Evolutionary conservation across 2,797 vertebrate genomes (phyloP).

Genomic region (Heterohyrax brucei): DNA sequence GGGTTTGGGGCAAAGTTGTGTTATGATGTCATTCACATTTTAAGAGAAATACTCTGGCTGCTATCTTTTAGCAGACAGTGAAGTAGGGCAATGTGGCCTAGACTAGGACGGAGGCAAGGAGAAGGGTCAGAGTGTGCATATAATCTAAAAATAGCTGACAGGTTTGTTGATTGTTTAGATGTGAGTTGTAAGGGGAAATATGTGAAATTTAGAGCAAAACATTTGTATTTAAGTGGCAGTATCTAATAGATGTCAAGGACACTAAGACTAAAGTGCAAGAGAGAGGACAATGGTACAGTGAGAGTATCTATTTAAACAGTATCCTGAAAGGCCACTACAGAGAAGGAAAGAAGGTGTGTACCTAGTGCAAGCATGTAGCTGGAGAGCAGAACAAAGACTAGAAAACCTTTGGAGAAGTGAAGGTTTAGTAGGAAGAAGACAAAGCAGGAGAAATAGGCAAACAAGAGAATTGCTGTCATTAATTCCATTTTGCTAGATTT

Average conservation of each 20-base stretch:
- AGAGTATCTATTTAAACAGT: neutral
- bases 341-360: neutral
- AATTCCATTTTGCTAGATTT: neutral
- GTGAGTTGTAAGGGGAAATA: neutral
- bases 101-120: neutral
- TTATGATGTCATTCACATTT: neutral
- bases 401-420: neutral
- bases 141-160: neutral
- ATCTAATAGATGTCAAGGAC: neutral
- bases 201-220: neutral
- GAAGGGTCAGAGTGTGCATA: neutral
- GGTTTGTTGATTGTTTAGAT: neutral
- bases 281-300: neutral
- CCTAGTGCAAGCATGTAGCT: neutral
- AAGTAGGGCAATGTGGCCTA: neutral
- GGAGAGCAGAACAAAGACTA: neutral
- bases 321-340: neutral
- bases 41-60: neutral
- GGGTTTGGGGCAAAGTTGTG: neutral
- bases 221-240: neutral
- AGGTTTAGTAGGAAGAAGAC: neutral
- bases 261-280: neutral
- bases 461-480: neutral
- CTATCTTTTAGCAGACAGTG: neutral
- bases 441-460: neutral